Evolutionary conservation across 2,888 invertebrate genomes (phyloP).

Genomic region (Brenthis ino): DNA sequence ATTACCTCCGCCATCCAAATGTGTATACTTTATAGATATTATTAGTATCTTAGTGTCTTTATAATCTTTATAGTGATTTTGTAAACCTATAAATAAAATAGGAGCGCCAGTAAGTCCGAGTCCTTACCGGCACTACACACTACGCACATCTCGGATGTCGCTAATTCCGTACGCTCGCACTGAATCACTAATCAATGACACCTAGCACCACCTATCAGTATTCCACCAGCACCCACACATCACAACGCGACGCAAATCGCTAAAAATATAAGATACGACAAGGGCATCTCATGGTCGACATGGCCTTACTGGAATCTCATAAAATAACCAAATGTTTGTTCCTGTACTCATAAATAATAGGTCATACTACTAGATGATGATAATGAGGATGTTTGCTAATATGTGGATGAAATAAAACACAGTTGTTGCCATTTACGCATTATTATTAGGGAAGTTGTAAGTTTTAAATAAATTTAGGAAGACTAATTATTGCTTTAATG

Average conservation of each 20-base stretch:
- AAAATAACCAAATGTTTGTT: conserved; percentile 58
- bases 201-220: conserved; percentile 64
- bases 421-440: conserved; percentile 11
- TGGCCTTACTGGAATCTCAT: conserved; percentile 70
- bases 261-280: conserved; percentile 74
- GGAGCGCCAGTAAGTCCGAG: too few relatives aligned
- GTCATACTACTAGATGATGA: background rate
- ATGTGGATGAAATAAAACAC: conserved; percentile 3
- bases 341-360: conserved; percentile 50
- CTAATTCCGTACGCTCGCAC: conserved; percentile 75
- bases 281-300: conserved; percentile 71
- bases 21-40: too few relatives aligned
- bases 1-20: too few relatives aligned
- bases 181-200: conserved; percentile 67
- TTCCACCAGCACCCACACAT: conserved; percentile 56
- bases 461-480: conserved; percentile 22
- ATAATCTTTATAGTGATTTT: too few relatives aligned
- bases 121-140: conserved; percentile 32
- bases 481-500: conserved; percentile 9
- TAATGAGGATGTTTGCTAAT: too few relatives aligned
- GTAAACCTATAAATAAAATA: too few relatives aligned
- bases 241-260: conserved; percentile 67
- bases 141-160: conserved; percentile 68
- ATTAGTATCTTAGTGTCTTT: too few relatives aligned
- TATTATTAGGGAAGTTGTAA: conserved; percentile 22